Base-by-base conservation (phyloP, 1,140 invertebrate genomes). In the Harpegnathos saltator region DNA sequence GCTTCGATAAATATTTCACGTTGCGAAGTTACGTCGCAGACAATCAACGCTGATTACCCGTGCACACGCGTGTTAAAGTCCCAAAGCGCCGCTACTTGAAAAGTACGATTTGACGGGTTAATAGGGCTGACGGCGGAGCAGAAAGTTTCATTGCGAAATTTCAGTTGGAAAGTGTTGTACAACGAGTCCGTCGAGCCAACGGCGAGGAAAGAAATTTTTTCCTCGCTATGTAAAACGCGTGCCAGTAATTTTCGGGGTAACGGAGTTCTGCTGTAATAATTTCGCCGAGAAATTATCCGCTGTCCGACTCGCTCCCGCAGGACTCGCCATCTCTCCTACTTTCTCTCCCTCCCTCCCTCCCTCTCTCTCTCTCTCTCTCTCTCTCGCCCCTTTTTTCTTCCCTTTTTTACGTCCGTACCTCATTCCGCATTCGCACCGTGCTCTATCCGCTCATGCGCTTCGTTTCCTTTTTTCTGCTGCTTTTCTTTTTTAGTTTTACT, bases 261-360 rank as follows among this genome's bases (percentile, higher is more conserved):
- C 75, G 65, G 52, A 80, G 75, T 80, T 80, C 14, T 54, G 7
- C 52, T 58, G 75, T 69, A 71, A 80, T 80, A 80, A 80, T 80
- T 82, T 77, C 82, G 44, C 82, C 24, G 73, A 85, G 84, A 77
- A 78, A 85, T 85, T 84, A 85, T 83, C 83, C 81, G 69, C 71
- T 83, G 63, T 61, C 50, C 52, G 59, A 84, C 62, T 81, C 50
- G 38, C 56, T 77, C 86, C 58, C 59, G 17, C 50, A 29, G 52
- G 61, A 11, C 56, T 44, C 54, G 26, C 33, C 58, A 68, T 65
- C 44, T 63, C 38, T 44, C 9, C n/a, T n/a, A n/a, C n/a, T n/a
- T n/a, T 44, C 54, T 38, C 29, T 17, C 19, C 7, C 0, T 38
- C 61, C 33, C 38, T 22, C 7, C 11, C 38, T 44, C 7, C 38